Evolutionary conservation across 35 echinoderm and acorn worm genomes (phyloP), one percentile per base, ranked within the genome.

Genomic region (Hemicentrotus pulcherrimus): DNA sequence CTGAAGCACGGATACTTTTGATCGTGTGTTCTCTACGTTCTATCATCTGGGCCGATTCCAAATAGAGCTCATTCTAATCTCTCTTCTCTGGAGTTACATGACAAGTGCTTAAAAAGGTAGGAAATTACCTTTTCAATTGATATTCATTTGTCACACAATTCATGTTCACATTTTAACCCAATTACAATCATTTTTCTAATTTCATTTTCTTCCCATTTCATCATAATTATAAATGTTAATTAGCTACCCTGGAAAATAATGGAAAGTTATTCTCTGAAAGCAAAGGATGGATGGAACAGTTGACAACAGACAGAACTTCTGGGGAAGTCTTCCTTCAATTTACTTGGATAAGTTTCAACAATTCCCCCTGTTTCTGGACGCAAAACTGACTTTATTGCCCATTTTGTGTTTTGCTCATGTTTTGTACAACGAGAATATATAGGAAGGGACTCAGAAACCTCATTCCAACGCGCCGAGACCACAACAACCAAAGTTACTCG

Each of bases 1-100:
- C 91, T 47, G 91, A 52, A 93, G 91, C 91, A 93, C 91, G 91
- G 91, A 93, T 50, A 32, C 91, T 59, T 24, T 93, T 58, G 91
- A 50, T 93, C 91, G 91, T 93, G 91, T 93, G 91, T 93, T 93
- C 91, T 93, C 91, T 93, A 93, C 91, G 91, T 93, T 93, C 91
- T 93, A 48, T 47, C 91, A 47, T 46, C 91, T 93, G 91, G 91
- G 91, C 91, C 91, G n/a, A 50, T 78, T 78, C 52, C 4, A 93
- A 47, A 93, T 93, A 30, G 47, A 93, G 46, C 91, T 31, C 91
- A 48, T 93, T 93, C 46, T 48, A 50, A 93, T 31, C 91, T 31
- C 32, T 50, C 91, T 93, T 93, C 91, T 93, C 91, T 93, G 91
- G 91, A 93, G 46, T 93, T 93, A 52, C 91, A 93, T 93, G 91